Base-by-base conservation (phyloP, 2,113 vertebrate species). In the Dunckerocampus dactyliophorus region DNA sequence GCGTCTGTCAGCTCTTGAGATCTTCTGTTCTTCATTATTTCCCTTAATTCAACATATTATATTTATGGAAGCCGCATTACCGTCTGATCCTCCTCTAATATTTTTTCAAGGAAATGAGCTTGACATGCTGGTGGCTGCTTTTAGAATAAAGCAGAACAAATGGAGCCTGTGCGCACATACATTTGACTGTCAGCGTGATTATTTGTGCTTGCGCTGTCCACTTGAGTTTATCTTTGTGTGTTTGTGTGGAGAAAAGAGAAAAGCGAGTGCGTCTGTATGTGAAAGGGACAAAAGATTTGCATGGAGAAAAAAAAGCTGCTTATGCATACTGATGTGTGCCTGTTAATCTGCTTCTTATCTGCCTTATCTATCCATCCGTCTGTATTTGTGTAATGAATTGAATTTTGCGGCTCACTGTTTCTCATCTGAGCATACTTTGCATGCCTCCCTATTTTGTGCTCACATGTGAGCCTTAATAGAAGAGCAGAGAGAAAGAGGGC, bases 351-450 rank as follows among this genome's bases (percentile, higher is more conserved):
- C 76, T 71, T 78, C 72, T 85, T 87, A 80, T 87, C 81, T 79
- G 77, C 65, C 72, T 77, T 80, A 81, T 87, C 85, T 77, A 76
- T 86, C 77, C 79, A 82, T 85, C 82, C 80, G 19, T 84, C 82
- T 84, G 77, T 85, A 81, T 87, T 90, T 86, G 81, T 85, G 71
- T 89, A 85, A 88, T 90, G 80, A 90, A 87, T 87, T 24, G 7
- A 85, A 82, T 83, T 83, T 73, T 74, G 73, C 43, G 43, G 64
- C 79, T 87, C 74, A 52, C 59, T 79, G 72, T 86, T 71, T 81
- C 69, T 67, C 43, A 15, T 82, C 69, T 74, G 81, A 76, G 64
- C 50, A 63, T 70, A 66, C 57, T 73, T 49, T 67, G 22, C 39
- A 28, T 74, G 64, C 59, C 59, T 77, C 39, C 77, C 55, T 79